Conservation (phyloP, 2,113 vertebrate genomes). For the Sinocyclocheilus anophthalmus region DNA sequence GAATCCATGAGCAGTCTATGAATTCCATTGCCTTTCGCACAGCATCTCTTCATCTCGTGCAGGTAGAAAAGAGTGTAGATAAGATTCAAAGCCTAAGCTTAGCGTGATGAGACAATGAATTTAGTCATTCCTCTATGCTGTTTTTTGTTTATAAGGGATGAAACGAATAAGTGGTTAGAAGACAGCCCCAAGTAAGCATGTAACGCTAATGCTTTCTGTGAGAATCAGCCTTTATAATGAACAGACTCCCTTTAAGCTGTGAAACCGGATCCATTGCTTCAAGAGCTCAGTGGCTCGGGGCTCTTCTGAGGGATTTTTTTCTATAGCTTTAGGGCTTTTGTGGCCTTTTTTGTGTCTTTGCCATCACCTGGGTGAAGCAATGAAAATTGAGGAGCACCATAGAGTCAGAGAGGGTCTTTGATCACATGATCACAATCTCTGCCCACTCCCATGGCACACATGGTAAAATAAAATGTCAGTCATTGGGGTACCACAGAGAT, state of each 20-base stretch:
- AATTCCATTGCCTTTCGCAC: constrained; percentile 45
- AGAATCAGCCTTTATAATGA: constrained; percentile 30
- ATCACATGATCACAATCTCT: constrained; percentile 29
- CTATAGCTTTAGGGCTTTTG: constrained; percentile 16
- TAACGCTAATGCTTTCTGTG: constrained; percentile 17
- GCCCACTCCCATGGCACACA: neutral
- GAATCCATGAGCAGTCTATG: constrained; percentile 26
- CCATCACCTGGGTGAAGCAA: constrained; percentile 34
- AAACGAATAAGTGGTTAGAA: constrained; percentile 18
- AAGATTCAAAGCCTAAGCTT: constrained; percentile 39
- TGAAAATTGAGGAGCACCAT: constrained; percentile 7
- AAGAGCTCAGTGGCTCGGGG: neutral
- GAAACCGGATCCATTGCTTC: constrained; percentile 28
- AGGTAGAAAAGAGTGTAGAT: constrained; percentile 18
- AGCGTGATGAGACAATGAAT: constrained; percentile 40
- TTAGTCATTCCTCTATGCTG: neutral
- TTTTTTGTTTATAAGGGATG: constrained; percentile 43
- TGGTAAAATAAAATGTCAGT: constrained; percentile 19
- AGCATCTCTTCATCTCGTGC: constrained; percentile 13
- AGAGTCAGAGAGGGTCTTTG: neutral
- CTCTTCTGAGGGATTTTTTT: constrained; percentile 6
- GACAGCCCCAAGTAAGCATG: constrained; percentile 22
- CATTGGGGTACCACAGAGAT: neutral
- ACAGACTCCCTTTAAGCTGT: neutral
- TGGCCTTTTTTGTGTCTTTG: neutral